Evolutionary conservation across 2,888 invertebrate genomes (phyloP).

Genomic region (Stratiomys singularior): DNA sequence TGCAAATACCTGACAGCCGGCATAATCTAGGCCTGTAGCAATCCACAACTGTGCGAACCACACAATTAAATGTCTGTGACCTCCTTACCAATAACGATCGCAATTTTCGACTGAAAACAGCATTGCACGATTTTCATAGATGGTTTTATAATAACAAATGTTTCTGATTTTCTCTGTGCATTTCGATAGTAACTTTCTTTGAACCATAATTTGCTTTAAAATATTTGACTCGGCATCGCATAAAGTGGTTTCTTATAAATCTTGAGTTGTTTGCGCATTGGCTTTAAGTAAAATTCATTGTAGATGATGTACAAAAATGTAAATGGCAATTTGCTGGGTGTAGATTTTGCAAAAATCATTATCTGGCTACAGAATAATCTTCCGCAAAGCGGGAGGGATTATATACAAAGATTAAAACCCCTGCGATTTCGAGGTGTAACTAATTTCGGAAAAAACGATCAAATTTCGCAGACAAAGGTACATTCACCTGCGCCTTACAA

Average conservation of each 20-base stretch:
- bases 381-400: background rate
- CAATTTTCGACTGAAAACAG: too few species aligned
- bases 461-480: conserved; percentile 11
- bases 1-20: too few species aligned
- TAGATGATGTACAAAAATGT: background rate
- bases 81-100: too few species aligned
- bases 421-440: background rate
- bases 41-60: too few species aligned
- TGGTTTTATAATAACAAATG: conserved; percentile 4
- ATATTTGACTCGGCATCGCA: too few species aligned
- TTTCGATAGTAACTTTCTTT: background rate
- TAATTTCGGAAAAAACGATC: conserved; percentile 7
- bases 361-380: background rate
- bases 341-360: background rate
- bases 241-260: too few species aligned
- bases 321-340: conserved; percentile 10
- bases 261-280: too few species aligned
- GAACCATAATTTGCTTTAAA: too few species aligned
- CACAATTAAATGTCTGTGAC: too few species aligned
- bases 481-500: conserved; percentile 23
- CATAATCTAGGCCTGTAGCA: too few species aligned
- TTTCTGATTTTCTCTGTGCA: too few species aligned
- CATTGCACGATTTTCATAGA: conserved; percentile 2
- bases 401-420: background rate
- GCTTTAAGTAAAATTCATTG: too few species aligned